Base-by-base conservation (phyloP, 1,140 invertebrate genomes). In the Trichonephila clavipes region DNA sequence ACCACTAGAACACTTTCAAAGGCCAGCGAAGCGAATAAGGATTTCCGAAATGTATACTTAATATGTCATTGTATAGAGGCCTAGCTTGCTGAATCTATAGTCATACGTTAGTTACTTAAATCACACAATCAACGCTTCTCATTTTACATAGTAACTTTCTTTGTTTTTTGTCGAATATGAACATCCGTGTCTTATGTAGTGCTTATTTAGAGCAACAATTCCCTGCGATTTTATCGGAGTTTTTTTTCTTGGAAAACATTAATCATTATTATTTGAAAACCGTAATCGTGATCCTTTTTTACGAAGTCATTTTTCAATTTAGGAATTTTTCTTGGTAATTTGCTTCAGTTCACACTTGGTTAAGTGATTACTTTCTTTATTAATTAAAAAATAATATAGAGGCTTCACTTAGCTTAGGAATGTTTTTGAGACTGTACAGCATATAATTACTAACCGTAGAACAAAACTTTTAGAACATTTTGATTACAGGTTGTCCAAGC, bases 231-330 rank as follows among this genome's bases (percentile, higher is more conserved):
- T 10, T 24, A 24, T 69, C 66, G 12, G 14, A 14, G 34, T 6
- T 77, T 77, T 64, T n/a, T 64, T 19, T 19, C 21, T 12, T 18
- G 5, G 16, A 19, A 1, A 77, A 40, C 72, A 77, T 77, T 77
- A 77, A 77, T 77, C 72, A 77, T 34, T 40, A 40, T 77, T 77
- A 40, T 77, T 77, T 77, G 69, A 40, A 77, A 69, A 69, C 66
- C 21, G 28, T 77, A 16, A 77, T 77, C 72, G 72, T 77, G 72
- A 77, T 77, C 72, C 34, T 34, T 77, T 40, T 16, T 77, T 64
- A 64, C 62, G 18, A 77, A 77, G 72, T 40, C 72, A 77, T 77
- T 77, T 77, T 77, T 77, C 34, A 34, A 34, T 40, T 34, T 77
- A 40, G 34, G 18, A 77, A 6, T 19, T 77, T 14, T 40, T 14